A percentile compares a stretch with the other conserved stretches of the same genome.
Conservation (phyloP, 2,797 vertebrate genomes). For the Enteromius radiatus region DNA sequence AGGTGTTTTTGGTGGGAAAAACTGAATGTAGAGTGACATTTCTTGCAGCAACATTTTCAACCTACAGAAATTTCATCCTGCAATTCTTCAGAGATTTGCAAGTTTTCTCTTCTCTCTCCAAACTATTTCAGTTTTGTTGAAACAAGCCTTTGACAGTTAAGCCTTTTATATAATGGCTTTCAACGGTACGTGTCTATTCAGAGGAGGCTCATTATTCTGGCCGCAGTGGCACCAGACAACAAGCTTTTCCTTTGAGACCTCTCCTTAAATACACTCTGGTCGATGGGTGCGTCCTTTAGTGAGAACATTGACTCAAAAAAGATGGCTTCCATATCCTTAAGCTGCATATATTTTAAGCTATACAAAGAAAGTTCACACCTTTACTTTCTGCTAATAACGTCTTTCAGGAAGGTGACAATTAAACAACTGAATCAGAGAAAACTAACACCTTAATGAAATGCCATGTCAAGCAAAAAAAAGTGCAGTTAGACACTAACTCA, state of each 20-base stretch:
- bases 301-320: not conserved
- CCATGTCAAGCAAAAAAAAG: not conserved
- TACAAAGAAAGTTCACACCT: not conserved
- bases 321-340: not conserved
- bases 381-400: not conserved
- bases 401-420: not conserved
- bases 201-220: slow-evolving; percentile 52
- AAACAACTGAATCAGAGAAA: slow-evolving; percentile 4
- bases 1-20: not conserved
- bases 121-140: not conserved
- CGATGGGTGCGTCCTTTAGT: slow-evolving; percentile 15
- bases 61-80: not conserved
- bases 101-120: not conserved
- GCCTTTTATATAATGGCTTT: not conserved
- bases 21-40: not conserved
- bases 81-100: not conserved
- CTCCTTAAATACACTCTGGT: slow-evolving; percentile 12
- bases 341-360: slow-evolving; percentile 28
- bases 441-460: not conserved
- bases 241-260: slow-evolving; percentile 44
- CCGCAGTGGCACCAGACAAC: slow-evolving; percentile 30
- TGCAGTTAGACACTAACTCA: slow-evolving; percentile 13
- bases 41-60: not conserved
- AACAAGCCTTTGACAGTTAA: not conserved
- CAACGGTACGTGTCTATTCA: slow-evolving; percentile 45